A percentile compares a stretch with the other conserved stretches of the same genome.
phyloP scores from a whole-genome alignment of 1,140 invertebrate species.

The Bombus ignitus region DNA sequence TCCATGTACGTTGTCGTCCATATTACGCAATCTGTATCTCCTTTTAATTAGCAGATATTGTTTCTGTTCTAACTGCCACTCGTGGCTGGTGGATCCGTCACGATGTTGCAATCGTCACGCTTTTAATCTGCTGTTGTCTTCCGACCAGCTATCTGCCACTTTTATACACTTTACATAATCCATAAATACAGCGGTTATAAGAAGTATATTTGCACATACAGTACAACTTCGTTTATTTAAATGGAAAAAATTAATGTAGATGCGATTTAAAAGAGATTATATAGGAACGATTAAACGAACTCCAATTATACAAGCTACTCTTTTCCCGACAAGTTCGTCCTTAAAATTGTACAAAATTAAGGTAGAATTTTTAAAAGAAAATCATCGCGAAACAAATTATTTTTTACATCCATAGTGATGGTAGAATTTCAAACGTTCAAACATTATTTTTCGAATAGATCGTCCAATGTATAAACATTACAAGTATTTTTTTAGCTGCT shows the following conservation, averaged over 20 bases:
- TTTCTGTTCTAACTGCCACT: conserved; percentile 15
- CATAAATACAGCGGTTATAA: conserved; percentile 16
- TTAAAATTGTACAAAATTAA: background rate
- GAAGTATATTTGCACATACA: too few species aligned
- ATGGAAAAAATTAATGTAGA: too few species aligned
- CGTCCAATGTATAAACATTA: background rate
- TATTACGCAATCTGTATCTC: conserved; percentile 48
- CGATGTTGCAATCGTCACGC: conserved; percentile 56
- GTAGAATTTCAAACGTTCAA: background rate
- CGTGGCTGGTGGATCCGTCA: conserved; percentile 21
- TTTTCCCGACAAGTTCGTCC: too few species aligned
- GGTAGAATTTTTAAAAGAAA: background rate
- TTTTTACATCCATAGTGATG: background rate
- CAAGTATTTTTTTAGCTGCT: background rate
- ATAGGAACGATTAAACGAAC: too few species aligned
- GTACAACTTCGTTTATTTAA: too few species aligned
- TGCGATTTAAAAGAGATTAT: too few species aligned
- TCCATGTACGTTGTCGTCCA: background rate
- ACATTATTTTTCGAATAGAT: background rate
- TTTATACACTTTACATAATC: conserved; percentile 55
- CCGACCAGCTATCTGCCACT: conserved; percentile 28
- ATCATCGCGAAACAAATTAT: too few species aligned
- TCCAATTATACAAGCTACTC: too few species aligned
- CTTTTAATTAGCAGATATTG: conserved; percentile 59
- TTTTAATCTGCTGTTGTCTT: conserved; percentile 59